Percentiles rank a stretch among this genome's conserved stretches.
phyloP scores from a whole-genome alignment of 2,113 vertebrate species.

The Arenaria interpres region DNA sequence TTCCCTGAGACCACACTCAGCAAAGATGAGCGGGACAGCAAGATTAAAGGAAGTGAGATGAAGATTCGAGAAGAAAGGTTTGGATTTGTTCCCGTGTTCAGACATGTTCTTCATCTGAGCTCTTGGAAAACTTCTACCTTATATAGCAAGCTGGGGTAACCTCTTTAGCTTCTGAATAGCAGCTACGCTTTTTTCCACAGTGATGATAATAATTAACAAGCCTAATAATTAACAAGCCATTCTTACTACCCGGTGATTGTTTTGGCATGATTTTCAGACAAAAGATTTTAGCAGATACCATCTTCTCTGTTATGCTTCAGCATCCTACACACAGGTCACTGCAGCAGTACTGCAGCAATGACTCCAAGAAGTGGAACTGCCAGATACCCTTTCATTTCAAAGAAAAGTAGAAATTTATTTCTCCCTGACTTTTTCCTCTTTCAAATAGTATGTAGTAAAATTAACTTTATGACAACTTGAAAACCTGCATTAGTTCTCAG shows the following conservation, averaged over 20 bases:
- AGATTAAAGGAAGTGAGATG: background rate
- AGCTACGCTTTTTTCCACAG: background rate
- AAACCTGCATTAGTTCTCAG: background rate
- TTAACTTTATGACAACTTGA: background rate
- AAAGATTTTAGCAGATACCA: background rate
- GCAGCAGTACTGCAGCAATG: background rate
- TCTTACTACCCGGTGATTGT: background rate
- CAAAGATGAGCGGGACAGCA: background rate
- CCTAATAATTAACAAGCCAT: background rate
- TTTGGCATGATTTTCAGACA: background rate
- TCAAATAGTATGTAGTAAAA: background rate
- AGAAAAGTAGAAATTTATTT: background rate
- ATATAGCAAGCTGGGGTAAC: background rate
- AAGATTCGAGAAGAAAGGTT: background rate
- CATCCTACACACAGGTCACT: background rate
- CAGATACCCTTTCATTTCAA: background rate
- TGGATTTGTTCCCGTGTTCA: background rate
- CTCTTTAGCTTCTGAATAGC: background rate
- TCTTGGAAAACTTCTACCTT: background rate
- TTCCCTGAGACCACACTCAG: background rate
- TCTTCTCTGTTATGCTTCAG: background rate
- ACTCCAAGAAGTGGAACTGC: background rate
- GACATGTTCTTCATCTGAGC: background rate
- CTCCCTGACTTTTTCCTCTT: background rate
- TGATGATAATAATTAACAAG: background rate